These are phyloP conservation scores for Eonycteris spelaea DNA, from an alignment of 2,113 vertebrate species.

Conservation along the genomic window DNA sequence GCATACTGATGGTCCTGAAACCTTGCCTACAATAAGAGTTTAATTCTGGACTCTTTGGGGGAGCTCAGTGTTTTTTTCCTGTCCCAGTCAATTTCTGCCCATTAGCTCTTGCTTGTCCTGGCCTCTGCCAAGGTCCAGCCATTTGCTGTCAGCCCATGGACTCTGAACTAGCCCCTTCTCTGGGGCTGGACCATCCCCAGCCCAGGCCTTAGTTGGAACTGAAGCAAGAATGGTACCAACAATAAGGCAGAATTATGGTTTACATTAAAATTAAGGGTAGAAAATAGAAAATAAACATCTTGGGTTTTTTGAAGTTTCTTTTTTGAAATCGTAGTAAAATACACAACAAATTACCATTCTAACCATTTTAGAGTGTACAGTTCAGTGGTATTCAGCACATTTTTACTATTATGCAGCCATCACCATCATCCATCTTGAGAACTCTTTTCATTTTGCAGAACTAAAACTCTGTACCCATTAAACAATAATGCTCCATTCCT, in stretches of 20 bases:
- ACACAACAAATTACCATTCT: background rate
- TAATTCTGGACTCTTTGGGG: background rate
- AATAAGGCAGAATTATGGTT: background rate
- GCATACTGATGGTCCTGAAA: background rate
- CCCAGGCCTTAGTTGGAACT: background rate
- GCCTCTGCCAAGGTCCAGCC: background rate
- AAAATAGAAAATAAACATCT: background rate
- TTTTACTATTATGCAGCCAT: background rate
- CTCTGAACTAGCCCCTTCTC: background rate
- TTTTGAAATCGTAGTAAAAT: background rate
- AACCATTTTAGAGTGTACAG: background rate
- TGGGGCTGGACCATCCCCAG: background rate
- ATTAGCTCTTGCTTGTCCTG: background rate
- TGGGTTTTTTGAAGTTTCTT: background rate
- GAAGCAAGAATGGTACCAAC: background rate
- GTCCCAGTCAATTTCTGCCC: background rate
- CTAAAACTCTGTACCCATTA: background rate
- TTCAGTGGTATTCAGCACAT: background rate
- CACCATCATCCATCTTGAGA: background rate
- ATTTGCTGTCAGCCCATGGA: background rate
- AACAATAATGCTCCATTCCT: background rate
- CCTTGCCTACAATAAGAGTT: background rate
- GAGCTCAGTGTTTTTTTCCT: background rate
- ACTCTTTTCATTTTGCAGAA: background rate
- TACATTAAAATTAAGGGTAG: background rate